Evolutionary conservation across 1,140 invertebrate species (phyloP).

Genomic region (Calliphora vicina): DNA sequence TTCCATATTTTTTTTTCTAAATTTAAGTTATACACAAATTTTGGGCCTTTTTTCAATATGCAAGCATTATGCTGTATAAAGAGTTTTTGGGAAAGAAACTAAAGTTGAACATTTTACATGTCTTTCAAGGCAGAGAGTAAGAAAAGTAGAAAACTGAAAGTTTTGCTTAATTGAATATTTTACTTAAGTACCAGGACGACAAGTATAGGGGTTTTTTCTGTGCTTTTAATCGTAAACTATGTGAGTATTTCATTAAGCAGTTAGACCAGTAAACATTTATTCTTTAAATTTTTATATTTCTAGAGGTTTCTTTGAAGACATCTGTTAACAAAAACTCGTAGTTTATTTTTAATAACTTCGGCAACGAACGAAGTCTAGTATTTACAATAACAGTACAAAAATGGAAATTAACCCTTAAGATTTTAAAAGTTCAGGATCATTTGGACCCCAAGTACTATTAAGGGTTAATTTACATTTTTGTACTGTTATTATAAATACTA

Average conservation of each 20-base stretch:
- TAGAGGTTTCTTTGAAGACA: too few relatives aligned
- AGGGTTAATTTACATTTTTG: too few relatives aligned
- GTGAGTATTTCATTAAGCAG: background rate
- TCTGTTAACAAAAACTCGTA: too few relatives aligned
- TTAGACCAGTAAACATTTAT: background rate
- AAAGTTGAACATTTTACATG: background rate
- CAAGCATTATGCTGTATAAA: background rate
- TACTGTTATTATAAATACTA: too few relatives aligned
- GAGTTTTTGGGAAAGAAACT: background rate
- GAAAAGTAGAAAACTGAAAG: background rate
- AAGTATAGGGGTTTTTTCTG: background rate
- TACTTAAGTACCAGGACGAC: constrained; percentile 25
- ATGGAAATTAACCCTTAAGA: too few relatives aligned
- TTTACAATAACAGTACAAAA: too few relatives aligned
- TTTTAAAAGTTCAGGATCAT: too few relatives aligned
- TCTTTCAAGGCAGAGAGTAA: too few relatives aligned
- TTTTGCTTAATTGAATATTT: constrained; percentile 33
- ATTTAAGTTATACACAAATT: background rate
- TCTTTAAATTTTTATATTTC: too few relatives aligned
- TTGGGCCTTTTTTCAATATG: background rate
- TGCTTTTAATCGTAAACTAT: background rate
- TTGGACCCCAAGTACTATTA: too few relatives aligned
- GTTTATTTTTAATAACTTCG: too few relatives aligned
- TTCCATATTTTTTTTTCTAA: background rate
- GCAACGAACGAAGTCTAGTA: too few relatives aligned